These are phyloP conservation scores for Otis tarda DNA, from an alignment of 2,113 vertebrate genomes.

Conservation along the genomic window DNA sequence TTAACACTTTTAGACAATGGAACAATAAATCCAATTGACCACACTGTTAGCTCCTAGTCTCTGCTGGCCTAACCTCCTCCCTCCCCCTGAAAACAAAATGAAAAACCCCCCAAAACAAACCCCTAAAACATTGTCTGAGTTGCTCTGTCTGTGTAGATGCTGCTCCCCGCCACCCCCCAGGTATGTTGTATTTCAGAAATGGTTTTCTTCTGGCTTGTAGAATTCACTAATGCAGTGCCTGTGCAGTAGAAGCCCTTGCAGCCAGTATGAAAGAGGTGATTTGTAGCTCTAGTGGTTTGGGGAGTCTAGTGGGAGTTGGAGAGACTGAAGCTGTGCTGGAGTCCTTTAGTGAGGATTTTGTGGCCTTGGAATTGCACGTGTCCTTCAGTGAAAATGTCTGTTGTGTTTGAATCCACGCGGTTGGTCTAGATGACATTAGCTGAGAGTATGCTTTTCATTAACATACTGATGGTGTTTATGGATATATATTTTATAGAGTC, in stretches of 20 bases:
- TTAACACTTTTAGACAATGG: not conserved
- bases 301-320: not conserved
- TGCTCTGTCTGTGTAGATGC: not conserved
- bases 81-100: too few relatives aligned
- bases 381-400: not conserved
- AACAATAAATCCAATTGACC: not conserved
- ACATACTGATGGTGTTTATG: accelerated
- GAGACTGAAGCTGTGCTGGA: not conserved
- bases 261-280: not conserved
- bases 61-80: not conserved
- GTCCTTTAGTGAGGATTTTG: not conserved
- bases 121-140: not conserved
- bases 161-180: not conserved
- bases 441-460: not conserved
- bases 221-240: not conserved
- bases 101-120: not conserved
- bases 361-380: not conserved
- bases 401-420: not conserved
- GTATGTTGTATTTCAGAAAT: not conserved
- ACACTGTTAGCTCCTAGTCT: not conserved
- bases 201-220: not conserved
- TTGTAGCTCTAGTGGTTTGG: not conserved
- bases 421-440: not conserved
- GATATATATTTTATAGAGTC: not conserved
- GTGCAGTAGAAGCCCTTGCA: not conserved